A percentile compares a stretch with the other conserved stretches of the same genome.
These are phyloP conservation scores for Bubo blakistoni DNA, from an alignment of 2,113 vertebrate species.

Conservation along the genomic window DNA sequence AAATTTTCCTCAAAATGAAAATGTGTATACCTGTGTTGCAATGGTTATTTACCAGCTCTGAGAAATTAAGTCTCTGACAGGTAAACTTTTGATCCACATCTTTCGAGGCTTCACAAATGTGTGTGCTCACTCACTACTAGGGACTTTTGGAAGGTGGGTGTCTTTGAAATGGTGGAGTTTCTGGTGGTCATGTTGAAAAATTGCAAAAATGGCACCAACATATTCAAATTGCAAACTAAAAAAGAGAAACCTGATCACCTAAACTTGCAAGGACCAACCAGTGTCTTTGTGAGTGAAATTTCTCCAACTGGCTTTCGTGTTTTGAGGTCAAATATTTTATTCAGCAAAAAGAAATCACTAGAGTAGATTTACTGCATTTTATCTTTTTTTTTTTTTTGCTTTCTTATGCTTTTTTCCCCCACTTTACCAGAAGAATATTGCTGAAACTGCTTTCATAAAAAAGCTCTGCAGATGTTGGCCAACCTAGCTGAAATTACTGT, in stretches of 20 bases:
- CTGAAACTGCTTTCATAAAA: neutral
- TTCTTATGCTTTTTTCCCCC: neutral
- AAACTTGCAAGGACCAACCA: neutral
- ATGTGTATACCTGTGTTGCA: neutral
- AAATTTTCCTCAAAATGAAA: neutral
- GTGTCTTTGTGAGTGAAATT: neutral
- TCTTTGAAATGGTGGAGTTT: neutral
- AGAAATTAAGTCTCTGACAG: neutral
- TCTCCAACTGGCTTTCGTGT: neutral
- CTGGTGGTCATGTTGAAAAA: neutral
- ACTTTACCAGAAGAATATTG: neutral
- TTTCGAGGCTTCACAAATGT: neutral
- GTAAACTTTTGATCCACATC: neutral
- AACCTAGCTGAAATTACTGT: constrained; percentile 5
- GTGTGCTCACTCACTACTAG: neutral
- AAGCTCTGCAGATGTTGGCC: neutral
- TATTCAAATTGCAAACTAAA: neutral
- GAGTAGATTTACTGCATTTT: neutral
- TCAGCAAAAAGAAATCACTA: neutral
- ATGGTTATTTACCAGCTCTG: neutral
- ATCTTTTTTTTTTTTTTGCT: neutral
- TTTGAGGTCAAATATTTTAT: neutral
- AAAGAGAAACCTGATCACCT: neutral
- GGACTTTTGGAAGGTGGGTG: neutral
- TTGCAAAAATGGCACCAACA: neutral